Evolutionary conservation across 1,140 invertebrate species (phyloP), one percentile per base, ranked within the genome.

Genomic region (Cherax quadricarinatus): DNA sequence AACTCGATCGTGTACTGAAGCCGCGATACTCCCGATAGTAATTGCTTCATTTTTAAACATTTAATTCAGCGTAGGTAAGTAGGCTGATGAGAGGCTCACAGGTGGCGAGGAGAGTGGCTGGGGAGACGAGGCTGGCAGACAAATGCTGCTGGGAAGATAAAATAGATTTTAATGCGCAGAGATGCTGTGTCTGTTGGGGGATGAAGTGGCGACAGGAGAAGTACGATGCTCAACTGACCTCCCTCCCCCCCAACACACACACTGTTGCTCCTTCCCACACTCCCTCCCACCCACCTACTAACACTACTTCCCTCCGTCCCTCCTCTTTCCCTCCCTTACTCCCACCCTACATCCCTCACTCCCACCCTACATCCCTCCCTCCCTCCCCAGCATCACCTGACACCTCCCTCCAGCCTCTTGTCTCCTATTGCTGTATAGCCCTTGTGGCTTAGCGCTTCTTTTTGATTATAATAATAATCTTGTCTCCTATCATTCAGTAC

Each of bases 41-140:
- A 88, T 88, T 88, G 86, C 88, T 90, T 90, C 88, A 90, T 90
- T 90, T 90, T 90, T 85, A 60, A 89, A 89, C 88, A 75, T 90
- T 85, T 90, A 90, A 90, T 84, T 83, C 24, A 51, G 81, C 7
- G 48, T 73, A 41, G 30, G 41, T 78, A 49, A 87, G 10, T n/a
- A 87, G 24, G 49, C 49, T 9, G 10, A 21, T 24, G 53, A 12
- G 18, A 48, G 70, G 41, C 49, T 0, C 49, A 53, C 73, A 9
- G 9, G 53, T 57, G 53, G 53, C 14, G 53, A 10, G 70, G 62
- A 18, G 73, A 21, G 51, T 14, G 73, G 85, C 30, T 9, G 30
- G 30, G 85, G 49, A 41, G 30, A 41, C 30, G 30, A 41, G 30
- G 30, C 30, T 41, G 30, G 30, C 30, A 41, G 85, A 4, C 14